Conservation (phyloP, 2,113 vertebrate genomes). For the Cranoglanis bouderius region DNA sequence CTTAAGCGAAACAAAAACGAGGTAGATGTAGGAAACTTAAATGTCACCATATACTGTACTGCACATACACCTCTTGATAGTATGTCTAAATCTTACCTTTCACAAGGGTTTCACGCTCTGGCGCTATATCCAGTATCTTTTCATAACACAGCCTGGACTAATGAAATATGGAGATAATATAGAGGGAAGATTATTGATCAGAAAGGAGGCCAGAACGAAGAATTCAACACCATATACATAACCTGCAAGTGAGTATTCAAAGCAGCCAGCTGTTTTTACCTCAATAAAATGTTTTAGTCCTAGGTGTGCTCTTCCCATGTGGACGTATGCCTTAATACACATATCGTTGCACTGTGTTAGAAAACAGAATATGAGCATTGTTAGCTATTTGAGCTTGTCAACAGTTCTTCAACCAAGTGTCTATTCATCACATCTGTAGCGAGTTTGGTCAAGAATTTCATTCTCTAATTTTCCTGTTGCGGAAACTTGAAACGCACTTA, state of each 20-base stretch:
- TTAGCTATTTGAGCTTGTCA: neutral
- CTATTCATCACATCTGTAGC: neutral
- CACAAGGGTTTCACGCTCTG: slow-evolving; percentile 61
- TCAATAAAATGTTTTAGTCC: slow-evolving; percentile 75
- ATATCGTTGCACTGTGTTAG: slow-evolving; percentile 81
- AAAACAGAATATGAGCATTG: slow-evolving; percentile 1
- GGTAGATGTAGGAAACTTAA: slow-evolving; percentile 3
- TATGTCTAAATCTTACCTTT: slow-evolving; percentile 66
- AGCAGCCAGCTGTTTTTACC: slow-evolving; percentile 69
- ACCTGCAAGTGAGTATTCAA: slow-evolving; percentile 5
- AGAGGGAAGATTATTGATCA: neutral
- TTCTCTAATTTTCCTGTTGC: neutral
- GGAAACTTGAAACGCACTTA: neutral
- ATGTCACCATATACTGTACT: neutral
- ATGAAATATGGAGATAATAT: slow-evolving; percentile 34
- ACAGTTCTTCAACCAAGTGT: neutral
- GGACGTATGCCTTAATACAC: slow-evolving; percentile 84
- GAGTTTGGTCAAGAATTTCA: neutral
- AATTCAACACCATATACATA: slow-evolving; percentile 19
- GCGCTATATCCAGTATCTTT: slow-evolving; percentile 69
- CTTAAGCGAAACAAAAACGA: neutral
- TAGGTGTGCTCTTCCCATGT: slow-evolving; percentile 86
- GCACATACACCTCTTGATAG: neutral
- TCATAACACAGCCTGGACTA: slow-evolving; percentile 73
- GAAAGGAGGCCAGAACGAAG: slow-evolving; percentile 7